A percentile compares a stretch with the other conserved stretches of the same genome.
Conservation (phyloP, 2,797 vertebrate genomes). For the Pangasius mekongensis region DNA sequence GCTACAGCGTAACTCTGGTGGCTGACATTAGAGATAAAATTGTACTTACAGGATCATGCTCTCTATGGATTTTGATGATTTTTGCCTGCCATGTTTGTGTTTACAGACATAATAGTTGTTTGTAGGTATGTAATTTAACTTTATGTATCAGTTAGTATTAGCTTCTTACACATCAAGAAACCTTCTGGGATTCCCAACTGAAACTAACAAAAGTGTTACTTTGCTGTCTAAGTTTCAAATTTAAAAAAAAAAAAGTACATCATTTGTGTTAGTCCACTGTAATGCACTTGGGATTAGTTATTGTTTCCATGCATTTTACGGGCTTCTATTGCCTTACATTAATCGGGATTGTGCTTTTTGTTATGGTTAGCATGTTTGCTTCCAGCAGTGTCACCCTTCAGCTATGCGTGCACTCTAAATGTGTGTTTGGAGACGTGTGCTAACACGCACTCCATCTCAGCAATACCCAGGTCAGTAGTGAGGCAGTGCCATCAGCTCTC, state of each 20-base stretch:
- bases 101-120: not conserved
- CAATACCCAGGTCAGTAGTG: not conserved
- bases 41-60: not conserved
- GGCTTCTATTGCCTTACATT: not conserved
- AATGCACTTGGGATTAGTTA: not conserved
- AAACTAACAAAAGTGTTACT: not conserved
- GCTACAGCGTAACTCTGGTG: not conserved
- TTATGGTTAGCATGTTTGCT: not conserved
- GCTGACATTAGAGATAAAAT: not conserved
- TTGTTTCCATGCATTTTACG: not conserved
- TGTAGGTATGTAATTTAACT: too few species aligned
- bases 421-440: not conserved
- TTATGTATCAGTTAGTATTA: not conserved
- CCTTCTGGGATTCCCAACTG: not conserved
- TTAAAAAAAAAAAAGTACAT: not conserved
- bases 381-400: constrained; percentile 3
- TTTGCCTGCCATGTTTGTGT: not conserved
- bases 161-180: not conserved
- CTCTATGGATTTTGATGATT: not conserved
- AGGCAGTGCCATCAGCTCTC: constrained; percentile 2
- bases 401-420: not conserved
- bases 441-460: not conserved
- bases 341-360: constrained; percentile 11
- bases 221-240: not conserved
- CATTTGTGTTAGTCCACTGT: not conserved